Evolutionary conservation across 2,888 invertebrate genomes (phyloP).

Genomic region (Drosophila villosipedis): DNA sequence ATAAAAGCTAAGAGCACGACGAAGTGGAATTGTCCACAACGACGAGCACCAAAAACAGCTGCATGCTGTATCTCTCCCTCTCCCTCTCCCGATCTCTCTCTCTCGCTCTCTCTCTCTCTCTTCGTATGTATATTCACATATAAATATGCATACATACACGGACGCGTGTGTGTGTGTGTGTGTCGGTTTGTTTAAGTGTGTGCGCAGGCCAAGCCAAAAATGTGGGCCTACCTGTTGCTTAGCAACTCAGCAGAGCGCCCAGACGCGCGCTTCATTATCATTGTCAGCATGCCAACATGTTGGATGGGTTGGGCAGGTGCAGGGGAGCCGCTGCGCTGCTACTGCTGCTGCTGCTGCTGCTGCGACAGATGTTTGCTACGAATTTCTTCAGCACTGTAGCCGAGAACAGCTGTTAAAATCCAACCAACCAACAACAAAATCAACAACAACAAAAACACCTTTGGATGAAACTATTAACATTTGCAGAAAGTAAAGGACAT

Average conservation of each 20-base stretch:
- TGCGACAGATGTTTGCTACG: slow-evolving; percentile 46
- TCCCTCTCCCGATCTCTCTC: neutral
- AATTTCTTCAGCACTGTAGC: slow-evolving; percentile 17
- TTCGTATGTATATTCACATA: neutral
- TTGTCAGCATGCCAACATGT: slow-evolving; percentile 53
- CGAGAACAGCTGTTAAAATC: slow-evolving; percentile 48
- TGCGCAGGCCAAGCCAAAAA: slow-evolving; percentile 33
- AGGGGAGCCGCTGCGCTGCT: neutral
- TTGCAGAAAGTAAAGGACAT: slow-evolving; percentile 11
- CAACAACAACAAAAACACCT: neutral
- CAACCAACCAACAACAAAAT: neutral
- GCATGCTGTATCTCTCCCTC: slow-evolving; percentile 30
- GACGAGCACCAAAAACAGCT: slow-evolving; percentile 40
- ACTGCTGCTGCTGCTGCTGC: neutral
- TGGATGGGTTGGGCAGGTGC: neutral
- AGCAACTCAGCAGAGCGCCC: slow-evolving; percentile 62
- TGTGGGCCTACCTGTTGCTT: slow-evolving; percentile 83
- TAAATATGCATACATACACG: neutral
- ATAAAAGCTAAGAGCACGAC: slow-evolving; percentile 1
- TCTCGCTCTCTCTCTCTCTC: neutral
- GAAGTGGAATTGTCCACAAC: slow-evolving; percentile 14
- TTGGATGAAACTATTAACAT: slow-evolving; percentile 31
- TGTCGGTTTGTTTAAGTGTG: neutral
- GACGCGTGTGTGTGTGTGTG: neutral
- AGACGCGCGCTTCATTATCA: slow-evolving; percentile 59